Evolutionary conservation across 2,113 vertebrate genomes (phyloP), one percentile per base, ranked within the genome.

Genomic region (Vicugna pacos): DNA sequence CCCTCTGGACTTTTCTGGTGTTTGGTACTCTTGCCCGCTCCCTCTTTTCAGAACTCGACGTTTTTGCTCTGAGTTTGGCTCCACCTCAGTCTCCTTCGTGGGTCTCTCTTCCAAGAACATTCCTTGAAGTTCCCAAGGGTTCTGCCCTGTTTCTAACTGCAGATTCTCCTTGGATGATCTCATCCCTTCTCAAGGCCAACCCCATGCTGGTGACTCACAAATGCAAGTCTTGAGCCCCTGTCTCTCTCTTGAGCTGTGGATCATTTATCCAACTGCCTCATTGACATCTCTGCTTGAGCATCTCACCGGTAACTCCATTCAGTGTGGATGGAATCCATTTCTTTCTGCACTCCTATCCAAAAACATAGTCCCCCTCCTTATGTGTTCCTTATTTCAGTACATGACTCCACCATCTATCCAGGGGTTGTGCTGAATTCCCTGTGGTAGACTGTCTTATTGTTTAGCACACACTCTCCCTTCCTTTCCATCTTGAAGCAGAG

Each of bases 131-230:
- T 95, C 60, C 77, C 6, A 9, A 76, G 60, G 35, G 42, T 56
- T 84, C 67, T n/a, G 65, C 52, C 72, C 50, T 1, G 0, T 76
- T 56, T 84, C 82, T 76, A 75, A 76, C 70, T 91, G 69, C 26
- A 70, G 0, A 89, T 85, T 89, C 86, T 73, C 54, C 46, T 38
- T 22, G 64, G 65, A 56, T 92, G 95, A 95, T 28, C 65, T 93
- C 85, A 95, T 58, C 20, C 8, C 15, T 13, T 93, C 72, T 64
- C 46, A 35, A 76, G 89, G 58, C 81, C 60, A 81, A 26, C 38
- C 60, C 42, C n/a, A 11, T 20, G 82, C 77, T 77, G 20, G 50
- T 91, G 92, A 93, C 82, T 93, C 97, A 96, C 28, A 56, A 11
- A 28, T 38, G 46, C 62, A 12, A 22, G 50, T 76, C 86, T 91